phyloP scores from a whole-genome alignment of 2,113 vertebrate species.

The Oncorhynchus gorbuscha region DNA sequence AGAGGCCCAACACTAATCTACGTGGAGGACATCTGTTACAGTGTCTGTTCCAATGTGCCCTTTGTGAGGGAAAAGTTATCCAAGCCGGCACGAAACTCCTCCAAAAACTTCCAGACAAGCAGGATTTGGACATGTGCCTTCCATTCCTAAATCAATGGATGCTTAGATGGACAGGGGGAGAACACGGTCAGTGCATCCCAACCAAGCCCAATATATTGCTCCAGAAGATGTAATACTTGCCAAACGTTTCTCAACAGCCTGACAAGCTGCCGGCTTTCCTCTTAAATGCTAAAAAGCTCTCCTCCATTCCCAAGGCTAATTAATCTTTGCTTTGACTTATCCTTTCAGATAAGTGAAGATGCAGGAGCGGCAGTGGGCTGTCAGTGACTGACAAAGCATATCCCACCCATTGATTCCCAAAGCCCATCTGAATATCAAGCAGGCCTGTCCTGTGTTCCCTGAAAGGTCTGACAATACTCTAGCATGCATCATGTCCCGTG shows the following conservation, averaged over 20 bases:
- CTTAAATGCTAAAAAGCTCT: constrained; percentile 32
- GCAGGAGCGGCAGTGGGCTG: constrained; percentile 24
- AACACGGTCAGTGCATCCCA: constrained; percentile 51
- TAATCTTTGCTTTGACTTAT: constrained; percentile 53
- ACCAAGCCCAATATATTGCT: constrained; percentile 51
- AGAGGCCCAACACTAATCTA: constrained; percentile 25
- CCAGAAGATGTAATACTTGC: constrained; percentile 47
- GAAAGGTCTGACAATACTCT: constrained; percentile 13
- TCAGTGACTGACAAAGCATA: constrained; percentile 37
- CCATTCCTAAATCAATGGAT: constrained; percentile 22
- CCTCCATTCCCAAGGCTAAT: constrained; percentile 32
- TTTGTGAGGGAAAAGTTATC: constrained; percentile 14
- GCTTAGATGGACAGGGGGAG: constrained; percentile 39
- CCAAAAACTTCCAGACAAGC: constrained; percentile 36
- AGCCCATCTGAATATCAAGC: constrained; percentile 33
- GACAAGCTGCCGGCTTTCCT: constrained; percentile 43
- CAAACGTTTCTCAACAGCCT: constrained; percentile 41
- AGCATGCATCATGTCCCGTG: not conserved
- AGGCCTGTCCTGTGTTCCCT: constrained; percentile 18
- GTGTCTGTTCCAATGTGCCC: constrained; percentile 21
- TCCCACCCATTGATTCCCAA: constrained; percentile 33
- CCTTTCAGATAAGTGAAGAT: constrained; percentile 33
- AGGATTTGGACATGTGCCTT: constrained; percentile 38
- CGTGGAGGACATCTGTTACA: constrained; percentile 29
- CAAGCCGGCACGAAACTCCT: constrained; percentile 7